A percentile compares a stretch with the other conserved stretches of the same genome.
Evolutionary conservation across 30 jellyfish, hydroid and myxozoan species (phyloP).

Genomic region (Euphysa ruthae): DNA sequence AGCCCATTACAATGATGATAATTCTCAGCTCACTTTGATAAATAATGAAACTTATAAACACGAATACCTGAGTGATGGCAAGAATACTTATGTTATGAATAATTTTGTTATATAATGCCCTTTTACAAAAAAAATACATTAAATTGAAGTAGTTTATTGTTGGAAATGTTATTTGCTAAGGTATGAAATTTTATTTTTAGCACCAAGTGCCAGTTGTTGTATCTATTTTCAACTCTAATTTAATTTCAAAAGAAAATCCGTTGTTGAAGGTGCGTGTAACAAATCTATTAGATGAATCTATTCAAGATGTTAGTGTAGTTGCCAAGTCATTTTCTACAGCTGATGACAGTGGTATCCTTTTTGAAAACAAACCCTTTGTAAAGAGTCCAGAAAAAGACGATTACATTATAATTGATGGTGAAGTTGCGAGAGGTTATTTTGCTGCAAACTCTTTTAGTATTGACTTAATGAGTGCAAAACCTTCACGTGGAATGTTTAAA

Average conservation of each 20-base stretch:
- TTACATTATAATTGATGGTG: conserved; percentile 60
- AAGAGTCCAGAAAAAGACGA: conserved; percentile 80
- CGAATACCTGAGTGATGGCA: neutral
- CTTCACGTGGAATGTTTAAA: conserved; percentile 70
- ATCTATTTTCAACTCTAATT: conserved; percentile 57
- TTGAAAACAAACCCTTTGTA: conserved; percentile 53
- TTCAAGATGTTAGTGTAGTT: conserved; percentile 51
- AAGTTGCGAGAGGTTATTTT: conserved; percentile 80
- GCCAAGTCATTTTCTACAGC: conserved; percentile 65
- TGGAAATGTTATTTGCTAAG: no score
- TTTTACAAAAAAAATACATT: no score
- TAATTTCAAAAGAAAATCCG: conserved; percentile 54
- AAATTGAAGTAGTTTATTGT: no score
- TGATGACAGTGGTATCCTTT: conserved; percentile 51
- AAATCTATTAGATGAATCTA: conserved; percentile 65
- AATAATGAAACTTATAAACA: neutral
- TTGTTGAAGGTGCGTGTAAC: conserved; percentile 89
- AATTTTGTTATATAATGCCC: no score
- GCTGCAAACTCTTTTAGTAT: conserved; percentile 70
- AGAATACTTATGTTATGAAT: no score
- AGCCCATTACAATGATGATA: conserved; percentile 6
- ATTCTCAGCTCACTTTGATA: conserved; percentile 31
- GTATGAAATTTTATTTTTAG: conserved; percentile 28
- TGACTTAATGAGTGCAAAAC: conserved; percentile 50
- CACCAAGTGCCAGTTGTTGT: conserved; percentile 73